phyloP scores from a whole-genome alignment of 1,140 invertebrate genomes.

The Ips nitidus region DNA sequence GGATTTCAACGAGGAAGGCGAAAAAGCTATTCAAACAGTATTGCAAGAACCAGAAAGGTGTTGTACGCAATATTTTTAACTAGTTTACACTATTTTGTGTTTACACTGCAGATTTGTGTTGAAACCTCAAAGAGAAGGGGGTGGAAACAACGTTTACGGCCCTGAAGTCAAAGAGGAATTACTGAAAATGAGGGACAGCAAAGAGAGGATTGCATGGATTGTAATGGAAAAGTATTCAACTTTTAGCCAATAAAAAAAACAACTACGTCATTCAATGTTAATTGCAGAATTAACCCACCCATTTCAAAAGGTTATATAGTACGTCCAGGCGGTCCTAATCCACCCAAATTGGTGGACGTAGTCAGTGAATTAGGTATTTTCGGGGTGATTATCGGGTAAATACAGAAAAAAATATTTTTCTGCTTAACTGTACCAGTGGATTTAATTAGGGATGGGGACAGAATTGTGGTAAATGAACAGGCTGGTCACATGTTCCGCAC shows the following conservation, averaged over 20 bases:
- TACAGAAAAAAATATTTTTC: conserved; percentile 3
- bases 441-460: conserved; percentile 66
- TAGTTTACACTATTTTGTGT: neutral
- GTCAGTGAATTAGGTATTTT: conserved; percentile 95
- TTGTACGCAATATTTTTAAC: neutral
- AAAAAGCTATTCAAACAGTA: conserved; percentile 79
- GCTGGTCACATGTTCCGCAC: conserved; percentile 91
- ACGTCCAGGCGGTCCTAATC: conserved; percentile 59
- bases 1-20: conserved; percentile 80
- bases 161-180: conserved; percentile 73
- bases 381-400: conserved; percentile 86
- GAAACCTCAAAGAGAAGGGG: conserved; percentile 97
- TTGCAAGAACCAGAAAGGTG: conserved; percentile 71
- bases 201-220: conserved; percentile 85
- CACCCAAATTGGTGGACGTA: conserved; percentile 62
- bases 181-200: conserved; percentile 60
- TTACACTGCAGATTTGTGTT: conserved; percentile 75
- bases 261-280: neutral
- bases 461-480: conserved; percentile 73
- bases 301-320: conserved; percentile 82
- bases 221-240: conserved; percentile 77
- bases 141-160: conserved; percentile 94
- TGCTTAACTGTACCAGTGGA: no score
- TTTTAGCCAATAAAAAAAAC: neutral
- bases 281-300: conserved; percentile 68